phyloP scores from a whole-genome alignment of 1,140 invertebrate genomes.

The Hycleus phaleratus region DNA sequence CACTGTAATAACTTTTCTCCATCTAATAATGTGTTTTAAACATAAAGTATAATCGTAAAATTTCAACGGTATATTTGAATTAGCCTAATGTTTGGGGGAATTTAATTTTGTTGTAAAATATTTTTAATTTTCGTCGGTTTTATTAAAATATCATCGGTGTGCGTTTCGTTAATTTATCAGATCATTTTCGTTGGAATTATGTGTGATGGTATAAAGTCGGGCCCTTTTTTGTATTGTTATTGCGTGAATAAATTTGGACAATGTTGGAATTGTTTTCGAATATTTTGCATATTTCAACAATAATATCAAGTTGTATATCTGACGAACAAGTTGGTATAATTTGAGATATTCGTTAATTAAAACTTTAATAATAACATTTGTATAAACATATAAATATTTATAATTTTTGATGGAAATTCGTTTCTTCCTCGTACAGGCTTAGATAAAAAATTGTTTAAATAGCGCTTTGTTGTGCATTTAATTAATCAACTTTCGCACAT shows the following conservation, averaged over 20 bases:
- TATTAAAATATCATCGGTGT: constrained; percentile 10
- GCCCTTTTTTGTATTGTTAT: not conserved
- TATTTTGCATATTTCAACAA: constrained; percentile 9
- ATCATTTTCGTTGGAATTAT: constrained; percentile 1
- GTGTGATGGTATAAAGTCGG: constrained; percentile 3
- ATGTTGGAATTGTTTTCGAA: constrained; percentile 13
- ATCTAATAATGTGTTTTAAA: too few relatives aligned
- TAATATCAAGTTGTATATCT: constrained; percentile 6
- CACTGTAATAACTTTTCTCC: too few relatives aligned
- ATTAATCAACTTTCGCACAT: constrained; percentile 14
- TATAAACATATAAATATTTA: too few relatives aligned
- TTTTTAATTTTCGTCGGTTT: not conserved
- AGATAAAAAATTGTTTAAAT: too few relatives aligned
- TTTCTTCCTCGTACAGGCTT: not conserved
- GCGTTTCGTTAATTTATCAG: constrained; percentile 1
- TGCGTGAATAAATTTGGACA: constrained; percentile 13
- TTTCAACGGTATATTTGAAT: too few relatives aligned
- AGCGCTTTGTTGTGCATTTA: not conserved
- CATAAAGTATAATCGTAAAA: too few relatives aligned
- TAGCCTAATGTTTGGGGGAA: too few relatives aligned
- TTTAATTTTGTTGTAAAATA: not conserved
- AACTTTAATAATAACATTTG: too few relatives aligned
- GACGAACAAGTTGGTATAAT: too few relatives aligned
- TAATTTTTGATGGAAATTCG: not conserved
- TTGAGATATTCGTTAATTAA: too few relatives aligned